Conservation (phyloP, 2,888 invertebrate species). For the Aphodius granarius region DNA sequence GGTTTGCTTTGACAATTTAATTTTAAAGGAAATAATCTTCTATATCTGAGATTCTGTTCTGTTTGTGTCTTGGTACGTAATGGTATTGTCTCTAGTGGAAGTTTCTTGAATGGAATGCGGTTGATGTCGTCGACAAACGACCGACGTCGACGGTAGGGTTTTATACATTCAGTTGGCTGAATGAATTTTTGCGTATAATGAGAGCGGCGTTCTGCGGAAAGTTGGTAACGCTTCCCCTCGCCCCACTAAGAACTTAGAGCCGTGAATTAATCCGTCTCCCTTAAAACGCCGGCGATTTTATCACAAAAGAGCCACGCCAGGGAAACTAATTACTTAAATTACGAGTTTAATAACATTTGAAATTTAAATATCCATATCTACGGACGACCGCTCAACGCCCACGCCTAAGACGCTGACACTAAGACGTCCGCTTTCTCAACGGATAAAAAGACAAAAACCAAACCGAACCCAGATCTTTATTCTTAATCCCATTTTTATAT, state of each 20-base stretch:
- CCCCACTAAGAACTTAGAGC: not conserved
- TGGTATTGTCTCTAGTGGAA: not conserved
- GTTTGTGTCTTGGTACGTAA: not conserved
- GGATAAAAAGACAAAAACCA: not conserved
- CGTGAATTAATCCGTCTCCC: not conserved
- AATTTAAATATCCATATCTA: slow-evolving; percentile 22
- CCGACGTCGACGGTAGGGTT: not conserved
- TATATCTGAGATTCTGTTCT: not conserved
- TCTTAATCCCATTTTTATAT: not conserved
- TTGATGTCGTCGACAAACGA: too few species aligned
- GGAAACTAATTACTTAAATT: slow-evolving; percentile 25
- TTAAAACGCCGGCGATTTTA: slow-evolving; percentile 13
- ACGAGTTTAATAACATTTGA: slow-evolving; percentile 26
- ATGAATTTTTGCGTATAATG: not conserved
- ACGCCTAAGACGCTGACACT: not conserved
- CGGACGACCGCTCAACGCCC: too few species aligned
- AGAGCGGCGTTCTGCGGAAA: not conserved
- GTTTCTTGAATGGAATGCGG: not conserved
- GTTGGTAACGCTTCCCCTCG: not conserved
- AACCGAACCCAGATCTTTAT: not conserved
- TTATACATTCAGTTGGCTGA: not conserved
- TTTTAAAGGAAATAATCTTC: not conserved
- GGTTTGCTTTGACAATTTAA: too few species aligned
- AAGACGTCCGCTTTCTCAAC: not conserved
- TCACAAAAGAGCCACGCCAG: slow-evolving; percentile 18